A percentile compares a stretch with the other conserved stretches of the same genome.
Evolutionary conservation across 2,888 invertebrate species (phyloP).

Genomic region (Drymonia ruficornis): DNA sequence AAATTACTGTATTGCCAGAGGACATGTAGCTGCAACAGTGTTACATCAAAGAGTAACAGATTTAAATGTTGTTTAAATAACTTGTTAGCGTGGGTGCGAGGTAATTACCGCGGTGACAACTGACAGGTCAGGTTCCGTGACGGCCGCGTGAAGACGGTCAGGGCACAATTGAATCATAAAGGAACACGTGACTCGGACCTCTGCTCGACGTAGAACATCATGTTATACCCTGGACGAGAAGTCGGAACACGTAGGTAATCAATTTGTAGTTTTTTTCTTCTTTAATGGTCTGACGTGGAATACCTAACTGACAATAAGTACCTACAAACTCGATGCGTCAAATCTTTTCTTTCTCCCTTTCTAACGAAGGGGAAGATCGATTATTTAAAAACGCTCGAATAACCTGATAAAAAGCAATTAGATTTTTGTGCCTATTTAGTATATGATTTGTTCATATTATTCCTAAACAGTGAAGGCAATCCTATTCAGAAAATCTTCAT

Average conservation of each 20-base stretch:
- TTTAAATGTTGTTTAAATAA: conserved; percentile 8
- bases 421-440: too few relatives aligned
- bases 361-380: too few relatives aligned
- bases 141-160: conserved; percentile 67
- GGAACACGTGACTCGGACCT: conserved; percentile 56
- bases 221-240: conserved; percentile 10
- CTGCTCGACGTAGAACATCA: conserved; percentile 22
- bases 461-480: not conserved
- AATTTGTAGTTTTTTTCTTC: too few relatives aligned
- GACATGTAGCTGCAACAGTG: not conserved
- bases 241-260: conserved; percentile 7
- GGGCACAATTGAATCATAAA: conserved; percentile 77
- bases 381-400: too few relatives aligned
- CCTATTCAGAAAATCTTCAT: not conserved
- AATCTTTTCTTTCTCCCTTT: too few relatives aligned
- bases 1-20: not conserved
- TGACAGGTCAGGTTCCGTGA: conserved; percentile 15
- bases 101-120: conserved; percentile 12
- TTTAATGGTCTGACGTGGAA: too few relatives aligned
- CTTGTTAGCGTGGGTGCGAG: conserved; percentile 24
- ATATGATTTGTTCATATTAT: not conserved
- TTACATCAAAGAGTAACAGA: not conserved
- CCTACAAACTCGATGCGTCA: too few relatives aligned
- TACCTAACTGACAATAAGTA: too few relatives aligned
- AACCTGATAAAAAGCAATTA: too few relatives aligned